Conservation (phyloP, 2,797 vertebrate genomes). For the Diplodus sargus region DNA sequence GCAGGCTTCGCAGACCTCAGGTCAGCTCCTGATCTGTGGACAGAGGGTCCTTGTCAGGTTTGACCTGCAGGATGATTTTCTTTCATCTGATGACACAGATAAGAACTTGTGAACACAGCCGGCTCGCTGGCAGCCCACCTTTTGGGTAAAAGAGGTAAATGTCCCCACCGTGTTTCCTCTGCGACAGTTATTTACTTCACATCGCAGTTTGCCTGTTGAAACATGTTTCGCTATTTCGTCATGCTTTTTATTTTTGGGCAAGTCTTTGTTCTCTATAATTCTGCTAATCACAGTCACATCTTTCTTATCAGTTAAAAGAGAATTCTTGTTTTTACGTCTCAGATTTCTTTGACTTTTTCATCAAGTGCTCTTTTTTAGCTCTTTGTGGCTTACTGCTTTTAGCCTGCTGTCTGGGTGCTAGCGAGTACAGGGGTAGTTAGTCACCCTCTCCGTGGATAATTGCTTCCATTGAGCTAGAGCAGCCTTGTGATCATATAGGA, state of each 20-base stretch:
- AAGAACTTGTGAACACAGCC: constrained; percentile 31
- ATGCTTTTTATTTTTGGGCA: neutral
- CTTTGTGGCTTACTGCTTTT: constrained; percentile 52
- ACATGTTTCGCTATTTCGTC: neutral
- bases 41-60: constrained; percentile 38
- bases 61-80: constrained; percentile 39
- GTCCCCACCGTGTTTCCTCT: neutral
- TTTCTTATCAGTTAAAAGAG: constrained; percentile 19
- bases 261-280: constrained; percentile 1
- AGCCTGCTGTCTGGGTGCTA: constrained; percentile 57
- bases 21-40: constrained; percentile 26
- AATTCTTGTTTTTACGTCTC: constrained; percentile 5
- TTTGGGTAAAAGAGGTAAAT: constrained; percentile 17
- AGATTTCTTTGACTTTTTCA: constrained; percentile 41
- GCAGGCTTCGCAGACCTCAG: constrained; percentile 20
- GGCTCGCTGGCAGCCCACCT: constrained; percentile 6
- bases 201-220: neutral
- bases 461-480: constrained; percentile 68
- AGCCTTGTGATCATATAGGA: constrained; percentile 64
- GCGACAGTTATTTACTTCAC: constrained; percentile 5
- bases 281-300: constrained; percentile 8
- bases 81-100: constrained; percentile 45
- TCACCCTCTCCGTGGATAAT: constrained; percentile 75
- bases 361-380: constrained; percentile 47
- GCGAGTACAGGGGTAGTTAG: constrained; percentile 67